Conservation (phyloP, 2,113 vertebrate genomes). For the Cyanoderma ruficeps region DNA sequence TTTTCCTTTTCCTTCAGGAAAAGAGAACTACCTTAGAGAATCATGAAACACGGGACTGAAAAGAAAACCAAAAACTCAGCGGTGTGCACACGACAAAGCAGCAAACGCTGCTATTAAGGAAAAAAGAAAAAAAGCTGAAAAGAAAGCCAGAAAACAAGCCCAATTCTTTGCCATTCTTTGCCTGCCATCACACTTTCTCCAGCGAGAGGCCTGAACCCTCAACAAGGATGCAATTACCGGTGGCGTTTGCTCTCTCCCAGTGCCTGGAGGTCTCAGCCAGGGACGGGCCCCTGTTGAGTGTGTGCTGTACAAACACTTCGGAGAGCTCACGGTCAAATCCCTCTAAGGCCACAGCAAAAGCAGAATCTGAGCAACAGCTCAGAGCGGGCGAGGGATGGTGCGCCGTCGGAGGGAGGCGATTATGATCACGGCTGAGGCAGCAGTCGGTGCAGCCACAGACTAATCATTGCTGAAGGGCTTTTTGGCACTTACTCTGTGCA, state of each 20-base stretch:
- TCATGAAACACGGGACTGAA: neutral
- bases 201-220: neutral
- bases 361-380: neutral
- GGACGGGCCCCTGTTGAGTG: neutral
- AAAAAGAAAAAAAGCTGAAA: neutral
- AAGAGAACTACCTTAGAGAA: neutral
- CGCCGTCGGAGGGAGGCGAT: neutral
- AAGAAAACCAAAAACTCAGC: neutral
- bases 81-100: neutral
- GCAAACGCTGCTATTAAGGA: neutral
- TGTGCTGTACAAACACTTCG: neutral
- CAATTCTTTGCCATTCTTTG: neutral
- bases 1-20: neutral
- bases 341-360: neutral
- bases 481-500: neutral
- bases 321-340: neutral
- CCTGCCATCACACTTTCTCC: neutral
- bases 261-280: neutral
- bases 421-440: neutral
- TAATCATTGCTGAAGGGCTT: constrained; percentile 5
- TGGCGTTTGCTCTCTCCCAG: neutral
- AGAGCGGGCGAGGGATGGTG: neutral
- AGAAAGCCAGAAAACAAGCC: neutral
- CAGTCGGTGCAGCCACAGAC: neutral
- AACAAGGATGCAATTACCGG: neutral